Conservation (phyloP, 1,140 invertebrate genomes). For the Rhagoletis zephyria region DNA sequence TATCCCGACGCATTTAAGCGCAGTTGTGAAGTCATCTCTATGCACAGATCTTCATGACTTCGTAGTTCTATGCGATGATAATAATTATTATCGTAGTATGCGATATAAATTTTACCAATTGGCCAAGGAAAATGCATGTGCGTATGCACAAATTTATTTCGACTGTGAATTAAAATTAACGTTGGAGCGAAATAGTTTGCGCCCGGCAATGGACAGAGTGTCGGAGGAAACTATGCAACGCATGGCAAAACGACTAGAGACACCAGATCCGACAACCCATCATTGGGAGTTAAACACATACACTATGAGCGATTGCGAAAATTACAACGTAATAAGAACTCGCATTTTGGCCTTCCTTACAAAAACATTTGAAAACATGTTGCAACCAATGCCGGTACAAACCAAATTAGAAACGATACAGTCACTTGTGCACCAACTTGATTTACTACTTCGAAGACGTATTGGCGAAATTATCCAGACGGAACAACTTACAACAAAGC, state of each 20-base stretch:
- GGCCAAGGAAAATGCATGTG: conserved; percentile 54
- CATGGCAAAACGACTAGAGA: conserved; percentile 63
- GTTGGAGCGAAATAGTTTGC: conserved; percentile 58
- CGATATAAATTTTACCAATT: conserved; percentile 64
- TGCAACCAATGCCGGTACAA: not conserved
- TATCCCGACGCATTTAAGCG: not conserved
- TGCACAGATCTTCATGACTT: not conserved
- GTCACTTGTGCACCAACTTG: conserved; percentile 54
- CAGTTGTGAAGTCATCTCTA: not conserved
- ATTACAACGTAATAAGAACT: not conserved
- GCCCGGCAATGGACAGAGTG: conserved; percentile 51
- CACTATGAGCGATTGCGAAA: conserved; percentile 23
- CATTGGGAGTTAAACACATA: conserved; percentile 62
- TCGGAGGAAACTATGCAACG: conserved; percentile 57
- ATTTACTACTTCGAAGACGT: conserved; percentile 54
- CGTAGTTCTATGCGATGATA: conserved; percentile 67
- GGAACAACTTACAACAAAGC: not conserved
- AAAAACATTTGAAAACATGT: conserved; percentile 21
- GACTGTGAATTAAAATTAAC: conserved; percentile 51
- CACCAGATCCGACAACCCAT: conserved; percentile 53
- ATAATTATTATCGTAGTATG: conserved; percentile 69
- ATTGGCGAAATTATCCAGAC: conserved; percentile 26
- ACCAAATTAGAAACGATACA: not conserved
- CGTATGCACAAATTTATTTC: conserved; percentile 63
- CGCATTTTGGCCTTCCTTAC: conserved; percentile 9